Percentiles rank a stretch among this genome's conserved stretches.
These are phyloP conservation scores for Drosophila lutescens DNA, from an alignment of 2,888 invertebrate species.

Conservation along the genomic window DNA sequence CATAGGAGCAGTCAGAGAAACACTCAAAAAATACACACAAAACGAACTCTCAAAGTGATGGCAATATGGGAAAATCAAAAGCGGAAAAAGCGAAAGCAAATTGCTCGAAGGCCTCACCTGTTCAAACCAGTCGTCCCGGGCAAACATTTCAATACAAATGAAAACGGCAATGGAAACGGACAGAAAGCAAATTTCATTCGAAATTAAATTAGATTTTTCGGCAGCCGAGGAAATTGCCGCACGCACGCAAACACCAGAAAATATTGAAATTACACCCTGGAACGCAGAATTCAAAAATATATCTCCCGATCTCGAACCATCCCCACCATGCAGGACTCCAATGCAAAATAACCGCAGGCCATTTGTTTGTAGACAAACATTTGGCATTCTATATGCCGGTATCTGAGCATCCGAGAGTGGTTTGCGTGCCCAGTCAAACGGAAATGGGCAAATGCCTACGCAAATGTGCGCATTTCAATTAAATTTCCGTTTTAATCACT, in stretches of 20 bases:
- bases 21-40: constrained; percentile 14
- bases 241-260: constrained; percentile 63
- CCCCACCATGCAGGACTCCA: neutral
- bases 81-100: constrained; percentile 74
- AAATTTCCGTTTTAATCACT: constrained; percentile 81
- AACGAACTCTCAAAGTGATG: constrained; percentile 24
- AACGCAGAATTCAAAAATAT: constrained; percentile 40
- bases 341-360: constrained; percentile 37
- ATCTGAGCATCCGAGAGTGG: constrained; percentile 42
- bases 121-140: constrained; percentile 10
- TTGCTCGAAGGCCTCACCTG: constrained; percentile 60
- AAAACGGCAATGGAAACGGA: constrained; percentile 10
- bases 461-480: constrained; percentile 80
- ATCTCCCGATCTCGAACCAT: constrained; percentile 7
- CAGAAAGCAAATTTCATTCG: constrained; percentile 62
- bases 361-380: constrained; percentile 38
- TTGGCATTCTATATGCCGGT: constrained; percentile 30
- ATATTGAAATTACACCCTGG: constrained; percentile 51
- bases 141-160: constrained; percentile 32
- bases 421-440: constrained; percentile 51
- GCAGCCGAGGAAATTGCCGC: constrained; percentile 70
- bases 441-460: constrained; percentile 72
- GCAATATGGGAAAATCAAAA: constrained; percentile 56
- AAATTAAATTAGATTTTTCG: constrained; percentile 79
- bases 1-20: constrained; percentile 20